phyloP scores from a whole-genome alignment of 2,888 invertebrate species.

The Arctia plantaginis region DNA sequence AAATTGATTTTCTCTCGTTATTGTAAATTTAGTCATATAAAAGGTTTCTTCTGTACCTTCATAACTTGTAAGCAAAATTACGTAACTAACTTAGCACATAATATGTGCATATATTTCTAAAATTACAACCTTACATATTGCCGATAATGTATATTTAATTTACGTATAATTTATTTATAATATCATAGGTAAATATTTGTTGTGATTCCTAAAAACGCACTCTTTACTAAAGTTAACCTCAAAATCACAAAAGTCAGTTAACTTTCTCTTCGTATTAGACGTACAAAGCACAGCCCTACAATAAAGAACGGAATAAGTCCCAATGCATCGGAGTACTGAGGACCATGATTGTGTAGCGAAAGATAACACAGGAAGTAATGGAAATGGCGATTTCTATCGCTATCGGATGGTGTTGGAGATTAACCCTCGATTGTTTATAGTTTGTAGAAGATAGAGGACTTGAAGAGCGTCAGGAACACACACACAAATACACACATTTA shows the following conservation, averaged over 20 bases:
- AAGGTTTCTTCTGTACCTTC: no score
- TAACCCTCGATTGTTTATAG: neutral
- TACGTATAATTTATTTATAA: no score
- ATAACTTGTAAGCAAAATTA: no score
- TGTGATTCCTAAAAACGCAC: no score
- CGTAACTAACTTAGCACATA: no score
- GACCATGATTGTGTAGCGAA: neutral
- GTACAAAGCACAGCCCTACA: neutral
- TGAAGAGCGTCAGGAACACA: neutral
- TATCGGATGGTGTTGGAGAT: neutral
- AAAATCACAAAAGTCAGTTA: neutral
- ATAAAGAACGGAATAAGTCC: neutral
- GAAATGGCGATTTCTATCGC: neutral
- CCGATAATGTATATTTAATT: no score
- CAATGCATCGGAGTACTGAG: neutral
- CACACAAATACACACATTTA: no score
- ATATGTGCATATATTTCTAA: no score
- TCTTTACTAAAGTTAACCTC: neutral
- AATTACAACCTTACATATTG: no score
- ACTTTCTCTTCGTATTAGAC: neutral
- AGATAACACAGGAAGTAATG: conserved; percentile 2
- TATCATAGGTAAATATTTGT: no score
- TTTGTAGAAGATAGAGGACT: neutral
- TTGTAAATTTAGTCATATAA: no score
- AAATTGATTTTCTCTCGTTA: no score